phyloP scores from a whole-genome alignment of 2,797 vertebrate genomes.

The Rhadinocentrus ornatus region DNA sequence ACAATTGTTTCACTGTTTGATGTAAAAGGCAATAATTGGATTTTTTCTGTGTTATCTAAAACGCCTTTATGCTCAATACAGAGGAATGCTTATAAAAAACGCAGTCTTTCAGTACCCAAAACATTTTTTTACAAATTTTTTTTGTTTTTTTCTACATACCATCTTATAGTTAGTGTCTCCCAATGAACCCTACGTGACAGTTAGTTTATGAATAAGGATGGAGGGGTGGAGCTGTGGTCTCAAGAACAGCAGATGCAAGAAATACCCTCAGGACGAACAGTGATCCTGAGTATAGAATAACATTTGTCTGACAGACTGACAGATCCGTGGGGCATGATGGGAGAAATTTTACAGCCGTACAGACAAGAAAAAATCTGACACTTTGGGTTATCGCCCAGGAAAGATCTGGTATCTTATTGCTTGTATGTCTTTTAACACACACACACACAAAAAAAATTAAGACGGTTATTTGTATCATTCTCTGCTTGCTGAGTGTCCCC shows the following conservation, averaged over 20 bases:
- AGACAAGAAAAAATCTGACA: neutral
- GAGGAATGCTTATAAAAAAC: constrained; percentile 8
- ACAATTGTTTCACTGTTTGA: neutral
- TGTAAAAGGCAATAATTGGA: neutral
- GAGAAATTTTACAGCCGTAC: constrained; percentile 14
- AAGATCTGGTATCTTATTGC: neutral
- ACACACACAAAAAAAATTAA: neutral
- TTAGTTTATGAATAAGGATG: constrained; percentile 32
- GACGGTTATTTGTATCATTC: neutral
- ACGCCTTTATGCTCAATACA: neutral
- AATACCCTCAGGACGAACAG: constrained; percentile 44
- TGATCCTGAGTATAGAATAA: constrained; percentile 36
- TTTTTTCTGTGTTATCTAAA: neutral
- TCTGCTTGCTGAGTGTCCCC: neutral
- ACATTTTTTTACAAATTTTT: neutral
- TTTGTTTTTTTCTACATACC: neutral
- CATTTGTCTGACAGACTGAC: constrained; percentile 43
- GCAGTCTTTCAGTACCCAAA: neutral
- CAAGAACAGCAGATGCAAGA: constrained; percentile 21
- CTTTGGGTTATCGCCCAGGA: neutral
- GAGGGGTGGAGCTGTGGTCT: constrained; percentile 12
- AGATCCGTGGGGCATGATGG: constrained; percentile 29
- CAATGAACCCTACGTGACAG: constrained; percentile 29
- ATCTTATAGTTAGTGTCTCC: constrained; percentile 2
- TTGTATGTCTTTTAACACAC: neutral